phyloP scores from a whole-genome alignment of 2,888 invertebrate genomes.

The Idaea straminata region DNA sequence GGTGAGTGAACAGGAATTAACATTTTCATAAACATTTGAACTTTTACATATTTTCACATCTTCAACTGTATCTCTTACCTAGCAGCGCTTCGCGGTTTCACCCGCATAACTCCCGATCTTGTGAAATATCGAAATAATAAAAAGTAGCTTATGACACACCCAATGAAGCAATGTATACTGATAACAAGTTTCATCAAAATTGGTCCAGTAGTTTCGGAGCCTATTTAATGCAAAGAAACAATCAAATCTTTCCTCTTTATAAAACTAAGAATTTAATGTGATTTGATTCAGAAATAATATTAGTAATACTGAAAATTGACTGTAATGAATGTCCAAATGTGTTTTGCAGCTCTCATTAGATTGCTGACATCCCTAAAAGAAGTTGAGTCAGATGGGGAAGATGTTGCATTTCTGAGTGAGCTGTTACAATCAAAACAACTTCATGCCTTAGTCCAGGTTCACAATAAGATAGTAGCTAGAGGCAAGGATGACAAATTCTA shows the following conservation, averaged over 20 bases:
- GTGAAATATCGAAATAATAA: too few relatives aligned
- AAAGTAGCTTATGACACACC: too few relatives aligned
- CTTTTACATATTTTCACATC: background rate
- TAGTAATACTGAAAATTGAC: background rate
- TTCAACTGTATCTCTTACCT: background rate
- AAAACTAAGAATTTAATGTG: background rate
- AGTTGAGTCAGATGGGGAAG: slow-evolving; percentile 90
- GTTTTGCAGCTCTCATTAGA: slow-evolving; percentile 86
- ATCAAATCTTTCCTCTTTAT: background rate
- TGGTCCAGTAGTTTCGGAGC: too few relatives aligned
- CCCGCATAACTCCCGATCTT: too few relatives aligned
- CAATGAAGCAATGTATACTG: too few relatives aligned
- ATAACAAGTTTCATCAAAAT: too few relatives aligned
- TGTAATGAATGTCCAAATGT: background rate
- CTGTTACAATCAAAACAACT: slow-evolving; percentile 92
- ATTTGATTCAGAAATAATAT: too few relatives aligned
- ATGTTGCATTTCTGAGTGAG: slow-evolving; percentile 91
- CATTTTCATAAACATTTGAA: too few relatives aligned
- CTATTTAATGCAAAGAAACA: too few relatives aligned
- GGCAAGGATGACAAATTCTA: slow-evolving; percentile 91
- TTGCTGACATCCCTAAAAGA: slow-evolving; percentile 91
- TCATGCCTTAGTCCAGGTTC: slow-evolving; percentile 93
- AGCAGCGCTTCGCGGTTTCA: background rate
- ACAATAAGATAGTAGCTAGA: slow-evolving; percentile 92
- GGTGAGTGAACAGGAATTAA: slow-evolving; percentile 40